Conservation (phyloP, 2,797 vertebrate species). For the Falco concolor region DNA sequence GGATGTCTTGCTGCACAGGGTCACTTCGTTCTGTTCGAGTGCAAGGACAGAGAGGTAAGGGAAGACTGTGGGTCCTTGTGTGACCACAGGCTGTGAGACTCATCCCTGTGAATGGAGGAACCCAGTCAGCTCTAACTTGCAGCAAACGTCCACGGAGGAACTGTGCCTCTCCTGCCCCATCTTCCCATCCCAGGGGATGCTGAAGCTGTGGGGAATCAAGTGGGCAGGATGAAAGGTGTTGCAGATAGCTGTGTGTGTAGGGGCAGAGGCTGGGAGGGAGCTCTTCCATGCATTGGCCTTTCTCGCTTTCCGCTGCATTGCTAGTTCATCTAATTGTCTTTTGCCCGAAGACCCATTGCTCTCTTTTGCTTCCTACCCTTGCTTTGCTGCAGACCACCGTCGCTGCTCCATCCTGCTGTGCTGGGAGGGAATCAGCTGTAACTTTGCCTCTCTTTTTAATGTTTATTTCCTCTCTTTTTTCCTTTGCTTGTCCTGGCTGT, state of each 20-base stretch:
- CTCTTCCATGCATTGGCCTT: conserved; percentile 29
- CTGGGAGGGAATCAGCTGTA: conserved; percentile 46
- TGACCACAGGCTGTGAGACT: background rate
- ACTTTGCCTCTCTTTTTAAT: conserved; percentile 47
- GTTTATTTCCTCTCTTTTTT: conserved; percentile 58
- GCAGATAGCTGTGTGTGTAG: background rate
- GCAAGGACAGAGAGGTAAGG: background rate
- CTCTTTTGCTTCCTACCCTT: background rate
- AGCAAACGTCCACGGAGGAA: background rate
- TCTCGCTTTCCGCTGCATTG: conserved; percentile 46
- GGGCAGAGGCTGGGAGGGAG: background rate
- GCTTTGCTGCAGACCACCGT: conserved; percentile 24
- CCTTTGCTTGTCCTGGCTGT: conserved; percentile 47
- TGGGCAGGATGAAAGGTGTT: background rate
- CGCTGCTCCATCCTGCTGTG: conserved; percentile 39
- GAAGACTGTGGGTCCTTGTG: background rate
- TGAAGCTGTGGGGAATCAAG: background rate
- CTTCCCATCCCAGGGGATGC: background rate
- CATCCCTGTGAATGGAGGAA: background rate
- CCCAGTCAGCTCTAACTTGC: background rate
- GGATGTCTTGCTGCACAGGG: background rate
- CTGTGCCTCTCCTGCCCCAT: background rate
- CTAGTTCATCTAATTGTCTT: conserved; percentile 18
- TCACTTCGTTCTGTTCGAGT: background rate
- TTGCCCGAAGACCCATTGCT: conserved; percentile 35